Base-by-base conservation (phyloP, 2,113 vertebrate genomes). In the Antennarius striatus region DNA sequence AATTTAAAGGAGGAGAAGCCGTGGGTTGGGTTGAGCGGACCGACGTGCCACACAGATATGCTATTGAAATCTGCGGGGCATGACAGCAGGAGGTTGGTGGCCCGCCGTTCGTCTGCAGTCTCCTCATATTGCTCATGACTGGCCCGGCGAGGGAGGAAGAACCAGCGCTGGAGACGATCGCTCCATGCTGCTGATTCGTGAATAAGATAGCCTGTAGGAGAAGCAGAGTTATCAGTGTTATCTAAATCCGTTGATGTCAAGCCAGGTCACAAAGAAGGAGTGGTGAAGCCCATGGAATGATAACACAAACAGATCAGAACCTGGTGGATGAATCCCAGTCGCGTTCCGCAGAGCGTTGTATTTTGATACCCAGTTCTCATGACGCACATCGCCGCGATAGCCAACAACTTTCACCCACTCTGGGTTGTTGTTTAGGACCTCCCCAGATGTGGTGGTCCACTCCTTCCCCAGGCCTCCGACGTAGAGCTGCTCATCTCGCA, bases 1-100 rank as follows among this genome's bases (percentile, higher is more conserved):
- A 99, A 98, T 74, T 95, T 97, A 83, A 99, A 99, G 1, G 97
- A 96, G n/a, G 96, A 99, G 84, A 99, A 99, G 84, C 97, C 96
- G 0, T 94, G 97, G 0, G 96, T 97, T 70, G 95, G 96, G 32
- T 91, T 66, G 29, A 93, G 85, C 0, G 91, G 87, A 0, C 97
- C 97, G 0, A 95, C 90, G 0, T 0, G 95, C 2, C 65, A 77
- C 51, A 90, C 86, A 0, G 82, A 63, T 14, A 96, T 32, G 0
- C 91, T 72, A 36, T 86, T 58, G 6, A 99, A 98, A 88, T 97
- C 95, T 0, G 87, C 85, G 0, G 92, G 64, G 73, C 94, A 94
- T 39, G 93, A 94, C 12, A 99, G 92, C 3, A 98, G 90, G 52
- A 98, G 92, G 88, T 99, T 98, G 84, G 96, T 90, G 71, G 95